These are phyloP conservation scores for Globodera rostochiensis DNA, from an alignment of 1,140 invertebrate genomes.

Conservation along the genomic window DNA sequence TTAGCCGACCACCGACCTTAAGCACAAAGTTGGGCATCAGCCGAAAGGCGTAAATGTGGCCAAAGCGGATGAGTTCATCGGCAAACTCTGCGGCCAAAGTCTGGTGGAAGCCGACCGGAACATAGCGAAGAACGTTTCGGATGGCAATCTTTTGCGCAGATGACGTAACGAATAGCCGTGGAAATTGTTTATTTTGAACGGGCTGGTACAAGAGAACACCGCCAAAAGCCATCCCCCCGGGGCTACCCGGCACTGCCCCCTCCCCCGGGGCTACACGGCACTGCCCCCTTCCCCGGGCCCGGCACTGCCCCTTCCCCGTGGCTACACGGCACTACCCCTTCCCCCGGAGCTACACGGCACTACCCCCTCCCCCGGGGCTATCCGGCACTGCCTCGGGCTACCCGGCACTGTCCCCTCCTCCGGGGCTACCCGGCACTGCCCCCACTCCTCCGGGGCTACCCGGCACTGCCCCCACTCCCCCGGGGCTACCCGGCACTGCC, in stretches of 20 bases:
- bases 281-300: background rate
- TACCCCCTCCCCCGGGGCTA: too few relatives aligned
- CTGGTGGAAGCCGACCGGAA: conserved; percentile 70
- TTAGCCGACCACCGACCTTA: conserved; percentile 66
- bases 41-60: conserved; percentile 76
- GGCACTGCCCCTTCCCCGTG: too few relatives aligned
- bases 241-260: background rate
- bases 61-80: conserved; percentile 71
- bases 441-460: too few relatives aligned
- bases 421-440: background rate
- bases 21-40: conserved; percentile 70
- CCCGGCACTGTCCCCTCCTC: too few relatives aligned
- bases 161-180: too few relatives aligned
- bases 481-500: background rate
- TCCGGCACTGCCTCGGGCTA: too few relatives aligned
- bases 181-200: too few relatives aligned
- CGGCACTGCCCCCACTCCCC: too few relatives aligned
- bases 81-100: conserved; percentile 71
- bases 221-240: conserved; percentile 1
- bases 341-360: background rate
- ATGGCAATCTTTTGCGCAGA: conserved; percentile 69
- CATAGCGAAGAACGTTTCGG: conserved; percentile 73
- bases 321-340: background rate
- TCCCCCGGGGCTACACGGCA: too few relatives aligned
- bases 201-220: too few relatives aligned